Conservation (phyloP, 2,113 vertebrate species). For the Myocastor coypus region DNA sequence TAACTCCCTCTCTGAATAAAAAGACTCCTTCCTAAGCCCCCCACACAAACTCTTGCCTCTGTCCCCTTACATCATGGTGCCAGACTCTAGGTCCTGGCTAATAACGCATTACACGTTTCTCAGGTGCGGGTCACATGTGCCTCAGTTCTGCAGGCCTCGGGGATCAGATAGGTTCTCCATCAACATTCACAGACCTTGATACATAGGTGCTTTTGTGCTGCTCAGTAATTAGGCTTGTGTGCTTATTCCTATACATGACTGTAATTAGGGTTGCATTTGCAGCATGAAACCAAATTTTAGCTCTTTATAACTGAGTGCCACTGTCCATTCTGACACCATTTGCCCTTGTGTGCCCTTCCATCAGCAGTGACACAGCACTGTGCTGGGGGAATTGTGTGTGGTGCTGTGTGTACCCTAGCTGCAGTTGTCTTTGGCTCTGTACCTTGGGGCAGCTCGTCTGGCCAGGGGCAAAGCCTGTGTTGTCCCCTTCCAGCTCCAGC, state of each 20-base stretch:
- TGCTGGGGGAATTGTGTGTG: not conserved
- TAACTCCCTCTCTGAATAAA: not conserved
- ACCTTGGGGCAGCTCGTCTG: rapidly evolving
- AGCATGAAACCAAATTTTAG: not conserved
- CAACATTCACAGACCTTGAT: not conserved
- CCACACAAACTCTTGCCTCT: not conserved
- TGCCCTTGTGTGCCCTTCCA: not conserved
- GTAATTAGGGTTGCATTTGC: not conserved
- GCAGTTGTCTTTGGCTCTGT: not conserved
- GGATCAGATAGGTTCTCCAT: not conserved
- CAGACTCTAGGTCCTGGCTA: rapidly evolving
- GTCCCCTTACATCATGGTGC: not conserved
- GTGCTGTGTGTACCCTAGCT: rapidly evolving
- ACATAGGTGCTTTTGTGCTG: not conserved
- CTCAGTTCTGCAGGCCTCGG: not conserved
- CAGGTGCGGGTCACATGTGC: not conserved
- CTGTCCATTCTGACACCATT: not conserved
- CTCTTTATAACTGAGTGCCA: not conserved
- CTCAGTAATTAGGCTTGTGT: not conserved
- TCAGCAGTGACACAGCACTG: not conserved
- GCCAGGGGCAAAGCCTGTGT: not conserved
- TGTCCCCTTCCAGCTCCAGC: rapidly evolving
- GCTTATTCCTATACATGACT: not conserved
- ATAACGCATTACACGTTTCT: not conserved
- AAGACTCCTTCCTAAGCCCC: not conserved